Percentiles rank a stretch among this genome's conserved stretches.
These are phyloP conservation scores for Ridgeia piscesae DNA, from an alignment of 1,140 invertebrate genomes.

Conservation along the genomic window DNA sequence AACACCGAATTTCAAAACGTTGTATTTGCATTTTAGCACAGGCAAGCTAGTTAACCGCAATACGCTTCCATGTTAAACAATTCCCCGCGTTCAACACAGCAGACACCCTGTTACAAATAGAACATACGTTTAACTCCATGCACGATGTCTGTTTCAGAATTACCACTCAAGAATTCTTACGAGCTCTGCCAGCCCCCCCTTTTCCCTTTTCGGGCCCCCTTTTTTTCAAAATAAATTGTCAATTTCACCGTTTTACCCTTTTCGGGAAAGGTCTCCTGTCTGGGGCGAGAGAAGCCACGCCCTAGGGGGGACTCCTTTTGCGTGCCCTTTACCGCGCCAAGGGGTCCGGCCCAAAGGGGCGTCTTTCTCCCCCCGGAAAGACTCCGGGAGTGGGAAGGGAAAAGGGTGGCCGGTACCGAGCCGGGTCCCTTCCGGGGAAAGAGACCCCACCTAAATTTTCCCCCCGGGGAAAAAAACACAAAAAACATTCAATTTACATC, in stretches of 20 bases:
- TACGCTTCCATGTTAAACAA: too few relatives aligned
- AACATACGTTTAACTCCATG: background rate
- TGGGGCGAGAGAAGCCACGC: background rate
- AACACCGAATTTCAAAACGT: too few relatives aligned
- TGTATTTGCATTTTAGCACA: too few relatives aligned
- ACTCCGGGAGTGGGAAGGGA: background rate
- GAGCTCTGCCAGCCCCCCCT: background rate
- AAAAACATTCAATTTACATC: conserved; percentile 1
- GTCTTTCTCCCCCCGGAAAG: too few relatives aligned
- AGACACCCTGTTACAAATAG: too few relatives aligned
- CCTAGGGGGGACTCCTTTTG: background rate
- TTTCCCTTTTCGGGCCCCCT: too few relatives aligned
- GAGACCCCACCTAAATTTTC: background rate
- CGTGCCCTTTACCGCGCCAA: background rate
- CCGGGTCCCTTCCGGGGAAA: background rate
- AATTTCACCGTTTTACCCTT: background rate
- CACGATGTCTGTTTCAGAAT: background rate
- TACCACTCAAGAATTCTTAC: background rate
- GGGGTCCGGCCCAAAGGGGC: background rate
- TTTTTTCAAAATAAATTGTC: background rate
- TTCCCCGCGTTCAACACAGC: too few relatives aligned
- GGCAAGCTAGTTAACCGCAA: too few relatives aligned
- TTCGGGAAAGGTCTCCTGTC: background rate
- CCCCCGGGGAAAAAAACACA: background rate
- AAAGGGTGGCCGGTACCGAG: background rate